Conservation (phyloP, 1,140 invertebrate species). For the Drosophila arizonae region DNA sequence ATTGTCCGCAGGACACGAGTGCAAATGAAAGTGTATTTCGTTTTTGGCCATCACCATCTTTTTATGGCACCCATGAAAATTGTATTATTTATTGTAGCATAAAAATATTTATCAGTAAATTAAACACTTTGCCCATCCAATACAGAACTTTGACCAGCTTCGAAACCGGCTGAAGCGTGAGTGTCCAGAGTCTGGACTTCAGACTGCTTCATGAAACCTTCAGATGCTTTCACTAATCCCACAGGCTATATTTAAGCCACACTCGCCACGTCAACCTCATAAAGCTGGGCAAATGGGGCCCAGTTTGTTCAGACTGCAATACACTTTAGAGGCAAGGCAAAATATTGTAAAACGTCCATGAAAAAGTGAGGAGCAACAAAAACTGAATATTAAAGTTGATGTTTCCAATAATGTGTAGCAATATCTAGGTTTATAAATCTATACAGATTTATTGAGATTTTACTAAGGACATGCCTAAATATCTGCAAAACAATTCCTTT, state of each 20-base stretch:
- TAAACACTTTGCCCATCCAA: constrained; percentile 56
- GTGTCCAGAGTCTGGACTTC: neutral
- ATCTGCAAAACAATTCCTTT: too few species aligned
- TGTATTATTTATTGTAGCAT: constrained; percentile 73
- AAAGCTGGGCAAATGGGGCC: neutral
- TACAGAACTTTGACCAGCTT: constrained; percentile 34
- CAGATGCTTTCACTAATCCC: constrained; percentile 24
- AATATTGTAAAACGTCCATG: too few species aligned
- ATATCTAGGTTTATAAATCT: too few species aligned
- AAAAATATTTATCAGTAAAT: constrained; percentile 81
- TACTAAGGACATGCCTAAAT: too few species aligned
- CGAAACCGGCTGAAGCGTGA: constrained; percentile 25
- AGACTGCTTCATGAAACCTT: constrained; percentile 60
- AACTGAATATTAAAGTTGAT: neutral
- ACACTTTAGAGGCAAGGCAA: too few species aligned
- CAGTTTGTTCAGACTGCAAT: neutral
- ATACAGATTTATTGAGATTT: too few species aligned
- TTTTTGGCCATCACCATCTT: constrained; percentile 58
- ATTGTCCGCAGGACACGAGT: constrained; percentile 77
- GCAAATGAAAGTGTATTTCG: constrained; percentile 45
- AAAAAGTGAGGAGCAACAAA: too few species aligned
- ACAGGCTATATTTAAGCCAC: constrained; percentile 35
- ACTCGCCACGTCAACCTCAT: constrained; percentile 9
- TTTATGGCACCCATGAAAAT: constrained; percentile 72
- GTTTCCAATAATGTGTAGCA: neutral